Percentiles rank a stretch among this genome's conserved stretches.
These are phyloP conservation scores for Haliclystus octoradiatus DNA, from an alignment of 30 jellyfish, hydroid and myxozoan species.

Conservation along the genomic window DNA sequence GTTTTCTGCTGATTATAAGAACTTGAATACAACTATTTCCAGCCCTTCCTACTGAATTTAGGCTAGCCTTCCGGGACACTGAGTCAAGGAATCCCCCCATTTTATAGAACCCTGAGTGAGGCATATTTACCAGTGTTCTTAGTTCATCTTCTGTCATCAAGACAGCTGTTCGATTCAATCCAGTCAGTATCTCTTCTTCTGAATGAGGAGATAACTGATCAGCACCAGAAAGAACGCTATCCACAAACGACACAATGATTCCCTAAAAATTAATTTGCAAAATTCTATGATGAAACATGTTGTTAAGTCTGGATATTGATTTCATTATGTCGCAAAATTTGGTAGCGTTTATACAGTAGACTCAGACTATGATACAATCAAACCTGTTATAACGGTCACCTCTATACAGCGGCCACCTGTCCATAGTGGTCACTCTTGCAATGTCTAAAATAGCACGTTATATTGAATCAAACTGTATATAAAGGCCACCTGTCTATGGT, in stretches of 20 bases:
- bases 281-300: too few species aligned
- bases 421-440: too few species aligned
- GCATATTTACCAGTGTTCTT: constrained; percentile 51
- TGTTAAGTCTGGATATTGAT: too few species aligned
- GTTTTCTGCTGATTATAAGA: too few species aligned
- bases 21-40: too few species aligned
- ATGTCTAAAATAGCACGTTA: too few species aligned
- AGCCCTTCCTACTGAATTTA: too few species aligned
- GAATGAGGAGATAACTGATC: constrained; percentile 25
- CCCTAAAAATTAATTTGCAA: constrained; percentile 62
- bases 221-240: constrained; percentile 49
- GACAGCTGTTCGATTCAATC: constrained; percentile 47
- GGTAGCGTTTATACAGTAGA: too few species aligned
- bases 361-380: neutral
- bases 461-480: neutral
- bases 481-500: neutral
- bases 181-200: constrained; percentile 37
- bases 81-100: too few species aligned
- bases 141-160: constrained; percentile 78
- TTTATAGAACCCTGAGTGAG: too few species aligned
- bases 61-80: too few species aligned
- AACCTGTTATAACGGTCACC: neutral
- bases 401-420: neutral
- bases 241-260: constrained; percentile 37
- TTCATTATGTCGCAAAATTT: too few species aligned